These are phyloP conservation scores for Megaptera novaeangliae DNA, from an alignment of 2,113 vertebrate species.

Conservation along the genomic window DNA sequence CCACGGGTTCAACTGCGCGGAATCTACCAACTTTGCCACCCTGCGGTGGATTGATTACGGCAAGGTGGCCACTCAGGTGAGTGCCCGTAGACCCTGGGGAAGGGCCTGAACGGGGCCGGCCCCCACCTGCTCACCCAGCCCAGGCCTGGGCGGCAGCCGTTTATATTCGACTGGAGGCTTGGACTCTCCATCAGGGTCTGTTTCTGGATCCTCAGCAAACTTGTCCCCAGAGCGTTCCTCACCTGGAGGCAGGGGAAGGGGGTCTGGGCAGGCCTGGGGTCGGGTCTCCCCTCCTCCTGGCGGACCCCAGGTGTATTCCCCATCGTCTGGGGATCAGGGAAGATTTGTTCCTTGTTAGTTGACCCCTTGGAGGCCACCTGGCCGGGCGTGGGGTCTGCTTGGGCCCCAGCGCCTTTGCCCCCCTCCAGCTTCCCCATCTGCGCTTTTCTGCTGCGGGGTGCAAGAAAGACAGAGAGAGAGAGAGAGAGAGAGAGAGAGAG, in stretches of 20 bases:
- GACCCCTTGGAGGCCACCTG: neutral
- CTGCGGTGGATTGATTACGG: slow-evolving; percentile 97
- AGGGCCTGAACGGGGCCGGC: fast-evolving
- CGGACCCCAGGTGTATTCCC: neutral
- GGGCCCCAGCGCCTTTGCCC: neutral
- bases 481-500: too few relatives aligned
- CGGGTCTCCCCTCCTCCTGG: neutral
- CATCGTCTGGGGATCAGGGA: neutral
- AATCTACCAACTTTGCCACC: slow-evolving; percentile 98
- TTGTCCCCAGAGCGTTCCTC: neutral
- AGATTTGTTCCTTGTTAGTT: neutral
- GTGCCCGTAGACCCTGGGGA: neutral
- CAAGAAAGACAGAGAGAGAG: too few relatives aligned
- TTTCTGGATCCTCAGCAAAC: neutral
- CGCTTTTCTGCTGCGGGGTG: neutral
- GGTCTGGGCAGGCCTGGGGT: neutral
- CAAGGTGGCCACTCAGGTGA: slow-evolving; percentile 95
- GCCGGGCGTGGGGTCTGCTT: neutral
- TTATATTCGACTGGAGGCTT: neutral
- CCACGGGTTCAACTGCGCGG: slow-evolving; percentile 98
- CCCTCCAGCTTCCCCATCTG: too few relatives aligned
- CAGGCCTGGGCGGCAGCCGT: fast-evolving
- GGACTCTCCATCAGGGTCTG: neutral
- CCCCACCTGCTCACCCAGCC: neutral
- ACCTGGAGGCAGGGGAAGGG: neutral